Evolutionary conservation across 2,888 invertebrate genomes (phyloP).

Genomic region (Torymus texanus): DNA sequence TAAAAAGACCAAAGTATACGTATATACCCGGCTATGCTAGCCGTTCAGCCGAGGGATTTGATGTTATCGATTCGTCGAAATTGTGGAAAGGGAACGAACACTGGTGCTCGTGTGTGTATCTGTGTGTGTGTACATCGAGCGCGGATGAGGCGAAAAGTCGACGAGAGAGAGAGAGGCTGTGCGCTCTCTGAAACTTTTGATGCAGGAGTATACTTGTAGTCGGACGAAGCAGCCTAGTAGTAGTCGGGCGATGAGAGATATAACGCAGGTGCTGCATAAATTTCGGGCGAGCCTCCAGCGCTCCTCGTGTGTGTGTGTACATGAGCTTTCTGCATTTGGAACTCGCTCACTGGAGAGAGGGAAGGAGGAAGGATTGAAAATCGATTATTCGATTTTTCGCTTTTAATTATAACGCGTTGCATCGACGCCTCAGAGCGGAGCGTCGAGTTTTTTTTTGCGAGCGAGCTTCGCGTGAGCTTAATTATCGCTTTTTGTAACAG

Average conservation of each 20-base stretch:
- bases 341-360: not conserved
- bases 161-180: not conserved
- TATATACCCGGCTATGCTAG: conserved; percentile 15
- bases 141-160: conserved; percentile 36
- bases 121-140: not conserved
- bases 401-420: conserved; percentile 28
- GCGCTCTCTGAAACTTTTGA: conserved; percentile 30
- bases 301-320: not conserved
- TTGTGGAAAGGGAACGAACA: conserved; percentile 56
- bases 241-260: conserved; percentile 48
- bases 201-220: not conserved
- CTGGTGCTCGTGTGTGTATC: not conserved
- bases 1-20: not conserved
- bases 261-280: conserved; percentile 48
- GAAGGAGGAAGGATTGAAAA: not conserved
- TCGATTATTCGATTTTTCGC: conserved; percentile 16
- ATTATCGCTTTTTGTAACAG: not conserved
- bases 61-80: conserved; percentile 63
- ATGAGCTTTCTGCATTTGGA: conserved; percentile 10
- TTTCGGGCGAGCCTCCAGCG: conserved; percentile 24
- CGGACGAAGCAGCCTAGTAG: conserved; percentile 16
- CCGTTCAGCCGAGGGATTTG: conserved; percentile 49
- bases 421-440: not conserved
- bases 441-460: not conserved
- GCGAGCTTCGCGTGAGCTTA: not conserved